A percentile compares a stretch with the other conserved stretches of the same genome.
Conservation (phyloP, 37 sponge, comb jelly and placozoan species). For the Halisarca cf. caerulea region DNA sequence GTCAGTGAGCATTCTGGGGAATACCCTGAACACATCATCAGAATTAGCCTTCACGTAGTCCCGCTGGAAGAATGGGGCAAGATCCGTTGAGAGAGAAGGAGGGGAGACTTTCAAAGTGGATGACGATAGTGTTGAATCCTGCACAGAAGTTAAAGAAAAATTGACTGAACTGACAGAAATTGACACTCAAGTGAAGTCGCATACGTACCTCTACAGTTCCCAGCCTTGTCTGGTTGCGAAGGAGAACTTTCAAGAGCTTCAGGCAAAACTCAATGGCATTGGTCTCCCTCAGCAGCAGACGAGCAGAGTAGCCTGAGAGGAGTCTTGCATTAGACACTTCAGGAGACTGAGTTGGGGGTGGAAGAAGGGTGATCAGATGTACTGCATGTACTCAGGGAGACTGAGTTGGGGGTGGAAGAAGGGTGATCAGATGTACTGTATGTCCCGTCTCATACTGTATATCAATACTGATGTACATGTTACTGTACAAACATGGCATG, state of each 20-base stretch:
- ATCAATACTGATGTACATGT: too few relatives aligned
- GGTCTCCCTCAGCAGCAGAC: conserved; percentile 46
- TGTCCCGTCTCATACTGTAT: too few relatives aligned
- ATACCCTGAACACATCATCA: conserved; percentile 65
- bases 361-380: not conserved
- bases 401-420: not conserved
- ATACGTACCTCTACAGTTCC: not conserved
- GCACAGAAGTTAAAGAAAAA: not conserved
- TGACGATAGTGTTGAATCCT: conserved; percentile 1
- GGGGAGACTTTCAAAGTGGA: conserved; percentile 41
- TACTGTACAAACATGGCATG: too few relatives aligned
- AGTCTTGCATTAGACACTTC: conserved; percentile 34
- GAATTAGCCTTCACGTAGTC: conserved; percentile 72
- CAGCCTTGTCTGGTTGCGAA: not conserved
- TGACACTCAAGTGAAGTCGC: not conserved
- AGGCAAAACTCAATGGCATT: conserved; percentile 68
- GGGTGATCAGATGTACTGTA: not conserved
- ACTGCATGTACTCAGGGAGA: not conserved
- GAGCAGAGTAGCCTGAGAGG: conserved; percentile 60
- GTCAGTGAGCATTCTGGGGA: conserved; percentile 70
- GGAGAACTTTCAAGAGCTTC: conserved; percentile 43
- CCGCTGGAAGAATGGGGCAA: conserved; percentile 85
- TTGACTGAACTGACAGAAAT: not conserved
- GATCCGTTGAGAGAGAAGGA: conserved; percentile 48
- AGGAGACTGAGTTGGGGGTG: not conserved